A percentile compares a stretch with the other conserved stretches of the same genome.
Conservation (phyloP, 2,888 invertebrate species). For the Noctua fimbriata region DNA sequence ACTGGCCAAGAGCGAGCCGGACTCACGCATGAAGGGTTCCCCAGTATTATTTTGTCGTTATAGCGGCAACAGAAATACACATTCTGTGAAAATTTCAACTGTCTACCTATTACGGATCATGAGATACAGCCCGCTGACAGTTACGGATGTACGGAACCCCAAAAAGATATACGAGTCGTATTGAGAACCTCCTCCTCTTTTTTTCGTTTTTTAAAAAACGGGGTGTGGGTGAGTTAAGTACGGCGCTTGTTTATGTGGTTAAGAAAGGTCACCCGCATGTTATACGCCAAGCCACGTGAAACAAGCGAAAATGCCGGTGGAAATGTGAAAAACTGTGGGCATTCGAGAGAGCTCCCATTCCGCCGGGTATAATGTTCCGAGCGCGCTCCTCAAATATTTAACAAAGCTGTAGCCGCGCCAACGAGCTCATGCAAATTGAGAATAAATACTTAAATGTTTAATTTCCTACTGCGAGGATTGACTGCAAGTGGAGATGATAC, state of each 20-base stretch:
- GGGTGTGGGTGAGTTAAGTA: constrained; percentile 27
- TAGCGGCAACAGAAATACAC: too few relatives aligned
- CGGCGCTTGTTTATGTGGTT: constrained; percentile 44
- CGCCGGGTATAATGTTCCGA: constrained; percentile 59
- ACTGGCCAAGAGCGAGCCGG: neutral
- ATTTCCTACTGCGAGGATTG: constrained; percentile 34
- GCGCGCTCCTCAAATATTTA: constrained; percentile 73
- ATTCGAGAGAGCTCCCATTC: constrained; percentile 64
- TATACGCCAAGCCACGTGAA: constrained; percentile 50
- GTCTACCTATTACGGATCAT: too few relatives aligned
- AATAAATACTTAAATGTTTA: constrained; percentile 63
- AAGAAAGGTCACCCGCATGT: constrained; percentile 42
- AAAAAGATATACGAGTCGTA: too few relatives aligned
- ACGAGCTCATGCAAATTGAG: constrained; percentile 69
- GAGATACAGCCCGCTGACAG: too few relatives aligned
- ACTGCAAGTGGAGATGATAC: constrained; percentile 14
- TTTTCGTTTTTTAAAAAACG: too few relatives aligned
- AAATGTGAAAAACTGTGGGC: constrained; percentile 56
- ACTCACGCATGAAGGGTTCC: too few relatives aligned
- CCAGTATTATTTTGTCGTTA: too few relatives aligned
- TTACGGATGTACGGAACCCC: too few relatives aligned
- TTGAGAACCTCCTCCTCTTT: neutral
- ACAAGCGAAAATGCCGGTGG: constrained; percentile 46
- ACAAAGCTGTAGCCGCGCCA: constrained; percentile 60
- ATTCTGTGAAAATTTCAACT: too few relatives aligned